Conservation (phyloP, 2,888 invertebrate species). For the Thecophora atra region DNA sequence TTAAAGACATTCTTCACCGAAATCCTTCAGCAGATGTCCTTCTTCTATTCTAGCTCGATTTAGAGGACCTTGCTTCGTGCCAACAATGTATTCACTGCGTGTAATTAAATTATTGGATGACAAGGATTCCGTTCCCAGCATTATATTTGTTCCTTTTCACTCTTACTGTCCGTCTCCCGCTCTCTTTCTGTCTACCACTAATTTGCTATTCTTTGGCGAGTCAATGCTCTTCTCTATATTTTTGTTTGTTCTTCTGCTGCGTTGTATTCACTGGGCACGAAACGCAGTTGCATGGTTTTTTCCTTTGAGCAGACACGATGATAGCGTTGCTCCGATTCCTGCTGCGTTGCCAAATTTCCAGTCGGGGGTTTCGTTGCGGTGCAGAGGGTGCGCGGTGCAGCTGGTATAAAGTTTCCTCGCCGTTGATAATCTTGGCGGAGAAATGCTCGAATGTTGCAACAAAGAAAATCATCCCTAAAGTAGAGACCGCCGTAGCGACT, state of each 20-base stretch:
- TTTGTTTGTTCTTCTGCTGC: not conserved
- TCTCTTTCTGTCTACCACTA: too few relatives aligned
- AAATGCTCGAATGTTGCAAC: not conserved
- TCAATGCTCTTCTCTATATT: not conserved
- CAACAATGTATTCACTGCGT: not conserved
- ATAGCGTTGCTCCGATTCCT: constrained; percentile 18
- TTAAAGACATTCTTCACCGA: too few relatives aligned
- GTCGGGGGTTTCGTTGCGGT: not conserved
- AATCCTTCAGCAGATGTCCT: too few relatives aligned
- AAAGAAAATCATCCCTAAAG: constrained; percentile 24
- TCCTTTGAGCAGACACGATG: not conserved
- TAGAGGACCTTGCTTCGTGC: too few relatives aligned
- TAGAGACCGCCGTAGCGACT: not conserved
- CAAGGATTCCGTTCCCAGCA: constrained; percentile 6
- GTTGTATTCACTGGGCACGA: not conserved
- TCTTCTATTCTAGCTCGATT: too few relatives aligned
- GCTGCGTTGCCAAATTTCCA: constrained; percentile 33
- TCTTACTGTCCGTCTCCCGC: not conserved
- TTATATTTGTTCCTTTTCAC: not conserved
- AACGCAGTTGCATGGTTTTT: constrained; percentile 32
- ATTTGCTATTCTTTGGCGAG: not conserved
- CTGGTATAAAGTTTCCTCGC: constrained; percentile 22
- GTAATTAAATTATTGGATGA: not conserved
- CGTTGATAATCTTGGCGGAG: not conserved
- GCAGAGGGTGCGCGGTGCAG: constrained; percentile 11